These are phyloP conservation scores for Notodonta dromedarius DNA, from an alignment of 2,888 invertebrate species.

Conservation along the genomic window DNA sequence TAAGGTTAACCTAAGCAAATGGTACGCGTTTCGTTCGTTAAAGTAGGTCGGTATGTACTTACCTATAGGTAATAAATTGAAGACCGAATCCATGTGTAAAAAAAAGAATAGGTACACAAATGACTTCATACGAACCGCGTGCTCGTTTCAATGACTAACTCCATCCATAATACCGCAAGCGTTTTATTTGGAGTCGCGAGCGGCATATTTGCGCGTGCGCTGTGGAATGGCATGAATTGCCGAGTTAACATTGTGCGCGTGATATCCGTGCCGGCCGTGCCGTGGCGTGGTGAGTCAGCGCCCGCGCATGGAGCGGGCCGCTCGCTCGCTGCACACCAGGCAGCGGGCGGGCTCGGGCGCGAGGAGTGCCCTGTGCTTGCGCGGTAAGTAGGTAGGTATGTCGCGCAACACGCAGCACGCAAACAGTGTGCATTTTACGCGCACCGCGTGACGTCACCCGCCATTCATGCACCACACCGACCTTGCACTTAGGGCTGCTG, in stretches of 20 bases:
- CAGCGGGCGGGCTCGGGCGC: constrained; percentile 10
- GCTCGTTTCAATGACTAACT: neutral
- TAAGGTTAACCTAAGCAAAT: no score
- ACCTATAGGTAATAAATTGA: no score
- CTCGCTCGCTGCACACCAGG: neutral
- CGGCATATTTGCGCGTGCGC: neutral
- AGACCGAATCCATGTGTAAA: neutral
- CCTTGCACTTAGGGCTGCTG: constrained; percentile 10
- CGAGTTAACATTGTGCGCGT: constrained; percentile 1
- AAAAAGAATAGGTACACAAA: neutral
- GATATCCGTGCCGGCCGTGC: neutral
- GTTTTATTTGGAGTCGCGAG: neutral
- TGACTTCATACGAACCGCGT: neutral
- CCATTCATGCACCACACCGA: constrained; percentile 30
- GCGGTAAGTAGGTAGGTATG: neutral
- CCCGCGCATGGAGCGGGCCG: neutral
- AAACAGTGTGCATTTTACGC: constrained; percentile 8
- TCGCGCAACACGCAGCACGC: neutral
- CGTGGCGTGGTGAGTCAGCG: constrained; percentile 4
- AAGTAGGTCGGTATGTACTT: no score
- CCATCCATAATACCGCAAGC: neutral
- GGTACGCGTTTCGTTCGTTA: no score
- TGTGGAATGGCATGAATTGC: constrained; percentile 4
- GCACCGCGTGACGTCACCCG: constrained; percentile 34
- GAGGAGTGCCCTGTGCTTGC: constrained; percentile 10